Percentiles rank a stretch among this genome's conserved stretches.
Conservation (phyloP, 2,888 invertebrate genomes). For the Folsomia candida region DNA sequence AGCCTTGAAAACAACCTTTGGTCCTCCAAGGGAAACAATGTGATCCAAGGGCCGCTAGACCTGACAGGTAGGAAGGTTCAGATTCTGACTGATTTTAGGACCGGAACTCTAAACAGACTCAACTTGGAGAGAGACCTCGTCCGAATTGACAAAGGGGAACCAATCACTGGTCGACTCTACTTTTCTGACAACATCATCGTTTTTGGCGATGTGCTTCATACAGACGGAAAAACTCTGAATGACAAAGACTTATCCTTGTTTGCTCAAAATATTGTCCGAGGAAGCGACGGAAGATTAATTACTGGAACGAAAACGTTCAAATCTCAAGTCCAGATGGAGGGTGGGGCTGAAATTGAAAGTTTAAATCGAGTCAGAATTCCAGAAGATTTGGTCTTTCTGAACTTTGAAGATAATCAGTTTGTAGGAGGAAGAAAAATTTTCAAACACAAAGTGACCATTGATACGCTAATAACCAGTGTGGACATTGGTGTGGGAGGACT, state of each 20-base stretch:
- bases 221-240: slow-evolving; percentile 24
- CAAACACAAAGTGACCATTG: neutral
- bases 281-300: slow-evolving; percentile 19
- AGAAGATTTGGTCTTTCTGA: slow-evolving; percentile 25
- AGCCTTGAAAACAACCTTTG: slow-evolving; percentile 29
- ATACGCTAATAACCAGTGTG: slow-evolving; percentile 8
- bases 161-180: slow-evolving; percentile 6
- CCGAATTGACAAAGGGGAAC: neutral
- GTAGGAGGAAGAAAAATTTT: slow-evolving; percentile 20
- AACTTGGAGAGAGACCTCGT: slow-evolving; percentile 26
- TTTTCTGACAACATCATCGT: slow-evolving; percentile 22
- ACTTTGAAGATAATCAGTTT: slow-evolving; percentile 7
- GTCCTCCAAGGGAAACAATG: slow-evolving; percentile 29
- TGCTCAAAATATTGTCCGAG: slow-evolving; percentile 20
- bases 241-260: slow-evolving; percentile 30
- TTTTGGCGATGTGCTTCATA: slow-evolving; percentile 22
- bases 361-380: slow-evolving; percentile 31
- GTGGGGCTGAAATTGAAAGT: slow-evolving; percentile 14
- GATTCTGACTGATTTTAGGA: slow-evolving; percentile 21
- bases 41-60: slow-evolving; percentile 16
- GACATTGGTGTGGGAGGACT: slow-evolving; percentile 19
- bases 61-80: slow-evolving; percentile 19
- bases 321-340: slow-evolving; percentile 10
- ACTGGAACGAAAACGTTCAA: slow-evolving; percentile 33
- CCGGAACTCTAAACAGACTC: slow-evolving; percentile 27